Conservation (phyloP, 2,888 invertebrate genomes). For the Pollenia amentaria region DNA sequence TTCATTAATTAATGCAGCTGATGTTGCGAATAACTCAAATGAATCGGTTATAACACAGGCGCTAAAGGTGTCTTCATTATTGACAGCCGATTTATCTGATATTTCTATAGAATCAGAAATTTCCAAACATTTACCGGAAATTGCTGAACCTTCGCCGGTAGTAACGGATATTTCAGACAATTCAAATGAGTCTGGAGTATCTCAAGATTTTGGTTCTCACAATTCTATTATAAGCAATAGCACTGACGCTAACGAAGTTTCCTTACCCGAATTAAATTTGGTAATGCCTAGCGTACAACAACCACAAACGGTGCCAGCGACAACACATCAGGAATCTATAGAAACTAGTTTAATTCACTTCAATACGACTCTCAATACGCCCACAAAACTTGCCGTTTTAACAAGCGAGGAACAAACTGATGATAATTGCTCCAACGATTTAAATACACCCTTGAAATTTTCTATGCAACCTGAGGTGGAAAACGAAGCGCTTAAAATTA, state of each 20-base stretch:
- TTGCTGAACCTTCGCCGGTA: conserved; percentile 62
- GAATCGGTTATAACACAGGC: not conserved
- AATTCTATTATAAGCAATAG: not conserved
- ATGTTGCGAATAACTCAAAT: conserved; percentile 21
- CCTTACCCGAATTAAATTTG: conserved; percentile 37
- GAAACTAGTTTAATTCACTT: conserved; percentile 28
- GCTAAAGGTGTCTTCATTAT: not conserved
- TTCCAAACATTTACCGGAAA: conserved; percentile 58
- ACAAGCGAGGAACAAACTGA: not conserved
- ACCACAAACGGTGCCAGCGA: not conserved
- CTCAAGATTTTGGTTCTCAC: conserved; percentile 22
- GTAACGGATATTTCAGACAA: conserved; percentile 66
- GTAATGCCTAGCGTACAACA: conserved; percentile 37
- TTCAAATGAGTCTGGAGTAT: conserved; percentile 41
- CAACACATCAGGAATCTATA: not conserved
- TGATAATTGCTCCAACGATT: conserved; percentile 6
- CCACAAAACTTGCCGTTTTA: conserved; percentile 7
- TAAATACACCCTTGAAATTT: conserved; percentile 54
- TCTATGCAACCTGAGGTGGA: conserved; percentile 24
- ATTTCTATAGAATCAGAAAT: conserved; percentile 58
- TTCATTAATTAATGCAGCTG: conserved; percentile 1
- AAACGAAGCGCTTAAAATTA: conserved; percentile 25
- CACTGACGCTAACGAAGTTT: not conserved
- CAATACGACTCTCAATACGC: conserved; percentile 38
- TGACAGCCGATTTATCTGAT: conserved; percentile 48